These are phyloP conservation scores for Chamaetylas fuelleborni DNA, from an alignment of 2,113 vertebrate genomes.

Conservation along the genomic window DNA sequence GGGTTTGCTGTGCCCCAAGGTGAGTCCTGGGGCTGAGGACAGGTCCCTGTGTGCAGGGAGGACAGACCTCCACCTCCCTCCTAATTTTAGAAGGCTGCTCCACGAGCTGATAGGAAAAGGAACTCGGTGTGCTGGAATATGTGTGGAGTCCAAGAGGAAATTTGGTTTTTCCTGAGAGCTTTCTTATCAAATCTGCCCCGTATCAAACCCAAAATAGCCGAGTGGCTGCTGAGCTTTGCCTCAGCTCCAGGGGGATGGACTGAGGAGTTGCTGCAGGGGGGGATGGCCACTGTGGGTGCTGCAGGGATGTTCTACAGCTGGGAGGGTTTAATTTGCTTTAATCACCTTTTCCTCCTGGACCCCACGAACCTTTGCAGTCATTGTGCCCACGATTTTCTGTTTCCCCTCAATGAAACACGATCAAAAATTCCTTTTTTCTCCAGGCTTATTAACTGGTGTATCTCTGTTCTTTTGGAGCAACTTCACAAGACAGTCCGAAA, in stretches of 20 bases:
- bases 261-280: not conserved
- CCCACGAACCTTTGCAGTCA: not conserved
- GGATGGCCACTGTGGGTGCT: not conserved
- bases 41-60: not conserved
- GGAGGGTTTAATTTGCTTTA: not conserved
- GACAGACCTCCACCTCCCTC: not conserved
- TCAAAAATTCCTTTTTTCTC: not conserved
- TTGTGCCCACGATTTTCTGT: not conserved
- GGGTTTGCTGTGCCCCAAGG: not conserved
- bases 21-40: not conserved
- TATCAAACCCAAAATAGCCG: constrained; percentile 49
- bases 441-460: not conserved
- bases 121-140: constrained; percentile 44
- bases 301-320: not conserved
- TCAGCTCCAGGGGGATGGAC: not conserved
- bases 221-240: not conserved
- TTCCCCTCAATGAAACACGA: not conserved
- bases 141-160: constrained; percentile 55
- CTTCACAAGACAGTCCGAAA: not conserved
- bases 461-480: not conserved
- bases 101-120: constrained; percentile 33
- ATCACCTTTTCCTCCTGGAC: not conserved
- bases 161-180: constrained; percentile 61
- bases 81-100: constrained; percentile 56
- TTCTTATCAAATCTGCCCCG: constrained; percentile 63